Percentiles rank a stretch among this genome's conserved stretches.
These are phyloP conservation scores for Dolichotis patagonum DNA, from an alignment of 2,113 vertebrate species.

Conservation along the genomic window DNA sequence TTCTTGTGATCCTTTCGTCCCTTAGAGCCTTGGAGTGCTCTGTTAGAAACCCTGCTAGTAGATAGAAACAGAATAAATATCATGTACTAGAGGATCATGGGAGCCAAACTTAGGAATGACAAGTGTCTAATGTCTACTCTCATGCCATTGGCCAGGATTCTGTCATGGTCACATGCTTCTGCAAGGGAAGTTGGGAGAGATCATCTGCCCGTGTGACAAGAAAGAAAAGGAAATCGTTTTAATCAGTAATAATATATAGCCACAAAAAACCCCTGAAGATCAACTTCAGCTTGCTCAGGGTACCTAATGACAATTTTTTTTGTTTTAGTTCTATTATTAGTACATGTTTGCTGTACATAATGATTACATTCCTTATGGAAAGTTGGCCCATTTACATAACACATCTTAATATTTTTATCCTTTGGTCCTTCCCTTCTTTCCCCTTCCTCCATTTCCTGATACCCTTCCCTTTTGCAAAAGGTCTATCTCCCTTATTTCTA, in stretches of 20 bases:
- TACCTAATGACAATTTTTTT: neutral
- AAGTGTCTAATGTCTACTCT: neutral
- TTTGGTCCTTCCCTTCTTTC: neutral
- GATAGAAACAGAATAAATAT: neutral
- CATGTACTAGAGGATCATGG: neutral
- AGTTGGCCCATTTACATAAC: neutral
- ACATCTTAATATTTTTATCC: neutral
- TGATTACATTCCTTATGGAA: neutral
- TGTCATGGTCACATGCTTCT: neutral
- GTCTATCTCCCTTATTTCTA: neutral
- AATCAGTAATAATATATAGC: neutral
- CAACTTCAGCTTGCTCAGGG: neutral
- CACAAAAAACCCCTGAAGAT: neutral
- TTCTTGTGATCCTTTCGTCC: neutral
- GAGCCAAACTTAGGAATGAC: neutral
- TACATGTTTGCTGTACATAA: neutral
- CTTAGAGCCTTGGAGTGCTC: neutral
- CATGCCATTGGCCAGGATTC: neutral
- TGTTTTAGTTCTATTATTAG: neutral
- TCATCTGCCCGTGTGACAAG: neutral
- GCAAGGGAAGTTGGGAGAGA: neutral
- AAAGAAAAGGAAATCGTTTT: neutral
- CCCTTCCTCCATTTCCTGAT: neutral
- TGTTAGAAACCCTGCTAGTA: neutral
- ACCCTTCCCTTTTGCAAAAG: neutral